These are phyloP conservation scores for Mesoligia furuncula DNA, from an alignment of 2,888 invertebrate genomes.

Conservation along the genomic window DNA sequence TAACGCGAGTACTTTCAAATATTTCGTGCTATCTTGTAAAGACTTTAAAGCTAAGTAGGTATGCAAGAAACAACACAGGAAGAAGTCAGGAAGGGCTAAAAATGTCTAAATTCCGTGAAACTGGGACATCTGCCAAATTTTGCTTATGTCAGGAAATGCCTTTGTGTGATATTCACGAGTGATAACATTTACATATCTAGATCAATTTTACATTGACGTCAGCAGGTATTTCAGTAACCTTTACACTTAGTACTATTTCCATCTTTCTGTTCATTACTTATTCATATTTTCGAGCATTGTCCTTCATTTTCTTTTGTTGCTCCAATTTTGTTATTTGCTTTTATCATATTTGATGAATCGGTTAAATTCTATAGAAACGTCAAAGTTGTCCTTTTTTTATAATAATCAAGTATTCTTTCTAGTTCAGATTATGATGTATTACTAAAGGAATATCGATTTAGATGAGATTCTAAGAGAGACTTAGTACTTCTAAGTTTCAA, in stretches of 20 bases:
- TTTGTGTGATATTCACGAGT: slow-evolving; percentile 35
- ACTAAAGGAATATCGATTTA: background rate
- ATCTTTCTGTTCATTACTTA: slow-evolving; percentile 48
- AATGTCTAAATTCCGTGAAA: slow-evolving; percentile 19
- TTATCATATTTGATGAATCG: slow-evolving; percentile 39
- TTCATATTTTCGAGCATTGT: slow-evolving; percentile 54
- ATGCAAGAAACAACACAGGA: background rate
- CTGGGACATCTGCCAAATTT: slow-evolving; percentile 47
- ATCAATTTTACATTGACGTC: slow-evolving; percentile 52
- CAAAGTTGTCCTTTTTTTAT: slow-evolving; percentile 9
- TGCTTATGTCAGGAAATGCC: slow-evolving; percentile 45
- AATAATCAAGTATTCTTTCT: slow-evolving; percentile 24
- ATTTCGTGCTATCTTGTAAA: background rate
- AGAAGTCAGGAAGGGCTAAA: slow-evolving; percentile 11
- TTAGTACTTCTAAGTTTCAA: background rate
- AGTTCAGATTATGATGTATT: slow-evolving; percentile 2
- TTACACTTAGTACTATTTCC: slow-evolving; percentile 46
- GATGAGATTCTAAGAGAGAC: background rate
- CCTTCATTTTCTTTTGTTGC: slow-evolving; percentile 57
- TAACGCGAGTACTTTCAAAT: background rate
- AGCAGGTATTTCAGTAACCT: slow-evolving; percentile 41
- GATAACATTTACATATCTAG: slow-evolving; percentile 42
- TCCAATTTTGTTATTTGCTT: slow-evolving; percentile 43
- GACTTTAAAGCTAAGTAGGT: background rate
- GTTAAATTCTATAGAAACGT: slow-evolving; percentile 34